phyloP scores from a whole-genome alignment of 1,140 invertebrate species.

The Dryas iulia region DNA sequence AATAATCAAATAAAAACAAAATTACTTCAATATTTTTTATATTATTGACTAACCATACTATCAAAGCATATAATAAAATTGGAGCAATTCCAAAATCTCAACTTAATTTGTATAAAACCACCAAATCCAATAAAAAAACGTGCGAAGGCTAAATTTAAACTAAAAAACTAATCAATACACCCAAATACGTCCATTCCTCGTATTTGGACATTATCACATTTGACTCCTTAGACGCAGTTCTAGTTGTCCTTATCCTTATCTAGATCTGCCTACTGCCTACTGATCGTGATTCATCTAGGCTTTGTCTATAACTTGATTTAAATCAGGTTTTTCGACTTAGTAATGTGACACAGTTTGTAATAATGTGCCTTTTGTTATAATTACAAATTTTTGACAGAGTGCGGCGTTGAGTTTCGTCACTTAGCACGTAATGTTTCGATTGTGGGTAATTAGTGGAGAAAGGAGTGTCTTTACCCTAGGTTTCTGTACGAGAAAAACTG shows the following conservation, averaged over 20 bases:
- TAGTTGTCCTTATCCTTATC: constrained; percentile 15
- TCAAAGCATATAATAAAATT: neutral
- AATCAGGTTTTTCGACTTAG: constrained; percentile 3
- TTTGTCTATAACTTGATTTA: constrained; percentile 14
- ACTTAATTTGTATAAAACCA: neutral
- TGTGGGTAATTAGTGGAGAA: too few species aligned
- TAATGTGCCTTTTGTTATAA: too few species aligned
- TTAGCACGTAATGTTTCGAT: too few species aligned
- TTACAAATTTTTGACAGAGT: too few species aligned
- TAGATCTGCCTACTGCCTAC: constrained; percentile 12
- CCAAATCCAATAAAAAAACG: neutral
- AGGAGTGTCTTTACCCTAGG: too few species aligned
- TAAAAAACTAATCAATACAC: neutral
- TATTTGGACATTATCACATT: constrained; percentile 1
- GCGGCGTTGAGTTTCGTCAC: too few species aligned
- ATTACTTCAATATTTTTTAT: too few species aligned
- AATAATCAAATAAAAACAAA: too few species aligned
- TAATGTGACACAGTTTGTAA: neutral
- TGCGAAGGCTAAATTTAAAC: neutral
- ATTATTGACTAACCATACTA: too few species aligned
- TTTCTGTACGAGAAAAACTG: too few species aligned
- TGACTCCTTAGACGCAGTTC: neutral
- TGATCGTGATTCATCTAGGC: constrained; percentile 10
- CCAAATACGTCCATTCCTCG: neutral
- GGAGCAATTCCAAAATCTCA: neutral